Conservation (phyloP, 2,888 invertebrate species). For the Oscheius onirici region DNA sequence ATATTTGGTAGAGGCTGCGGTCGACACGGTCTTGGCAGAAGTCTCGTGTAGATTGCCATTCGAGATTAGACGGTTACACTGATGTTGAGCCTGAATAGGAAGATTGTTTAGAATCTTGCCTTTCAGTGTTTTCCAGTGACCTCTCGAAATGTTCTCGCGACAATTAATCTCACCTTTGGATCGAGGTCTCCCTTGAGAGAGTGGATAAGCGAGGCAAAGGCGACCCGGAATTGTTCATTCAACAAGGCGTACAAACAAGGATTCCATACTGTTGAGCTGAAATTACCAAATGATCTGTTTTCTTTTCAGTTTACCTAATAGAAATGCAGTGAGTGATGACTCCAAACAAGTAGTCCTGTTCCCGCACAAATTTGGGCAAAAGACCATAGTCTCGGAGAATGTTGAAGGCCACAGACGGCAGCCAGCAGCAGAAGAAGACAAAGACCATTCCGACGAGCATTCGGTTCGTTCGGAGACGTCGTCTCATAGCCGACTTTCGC, state of each 20-base stretch:
- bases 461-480: constrained; percentile 90
- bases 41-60: constrained; percentile 5
- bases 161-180: constrained; percentile 16
- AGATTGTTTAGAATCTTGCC: not conserved
- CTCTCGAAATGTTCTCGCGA: not conserved
- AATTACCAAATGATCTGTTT: not conserved
- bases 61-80: constrained; percentile 7
- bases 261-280: constrained; percentile 67
- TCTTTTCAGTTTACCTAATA: constrained; percentile 56
- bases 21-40: not conserved
- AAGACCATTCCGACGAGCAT: constrained; percentile 97
- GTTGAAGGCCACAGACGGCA: constrained; percentile 72
- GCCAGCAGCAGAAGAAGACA: constrained; percentile 90
- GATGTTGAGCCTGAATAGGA: not conserved
- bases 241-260: constrained; percentile 66
- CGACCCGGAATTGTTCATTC: constrained; percentile 69
- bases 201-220: constrained; percentile 55
- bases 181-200: constrained; percentile 16
- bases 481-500: constrained; percentile 74
- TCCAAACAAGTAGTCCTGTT: constrained; percentile 67
- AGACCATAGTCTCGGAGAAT: constrained; percentile 66
- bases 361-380: constrained; percentile 58
- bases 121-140: not conserved
- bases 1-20: constrained; percentile 1
- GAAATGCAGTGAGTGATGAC: constrained; percentile 69